phyloP scores from a whole-genome alignment of 1,140 invertebrate genomes.

The Mamestra configurata region DNA sequence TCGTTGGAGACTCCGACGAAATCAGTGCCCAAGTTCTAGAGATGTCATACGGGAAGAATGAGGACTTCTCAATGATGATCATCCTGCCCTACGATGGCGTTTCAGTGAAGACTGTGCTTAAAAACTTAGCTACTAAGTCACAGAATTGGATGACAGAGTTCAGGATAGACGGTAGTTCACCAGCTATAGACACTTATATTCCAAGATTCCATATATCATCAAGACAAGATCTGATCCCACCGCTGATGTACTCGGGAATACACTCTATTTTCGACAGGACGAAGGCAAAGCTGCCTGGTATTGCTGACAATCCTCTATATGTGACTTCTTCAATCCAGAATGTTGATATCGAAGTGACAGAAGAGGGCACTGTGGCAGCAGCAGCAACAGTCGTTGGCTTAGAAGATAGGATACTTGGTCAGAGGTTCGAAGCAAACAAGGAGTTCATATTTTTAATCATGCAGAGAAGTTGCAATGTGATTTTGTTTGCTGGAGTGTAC shows the following conservation, averaged over 20 bases:
- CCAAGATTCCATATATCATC: constrained; percentile 90
- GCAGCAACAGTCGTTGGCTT: constrained; percentile 90
- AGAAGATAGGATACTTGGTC: constrained; percentile 84
- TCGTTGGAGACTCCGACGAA: constrained; percentile 72
- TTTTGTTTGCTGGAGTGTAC: constrained; percentile 86
- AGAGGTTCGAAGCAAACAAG: constrained; percentile 86
- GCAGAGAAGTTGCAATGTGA: constrained; percentile 79
- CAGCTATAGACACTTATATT: constrained; percentile 89
- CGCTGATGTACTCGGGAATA: constrained; percentile 90
- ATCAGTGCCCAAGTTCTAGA: constrained; percentile 90
- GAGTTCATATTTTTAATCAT: constrained; percentile 87
- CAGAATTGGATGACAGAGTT: constrained; percentile 87
- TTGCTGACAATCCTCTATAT: constrained; percentile 88
- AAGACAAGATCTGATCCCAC: constrained; percentile 87
- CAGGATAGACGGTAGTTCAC: constrained; percentile 72
- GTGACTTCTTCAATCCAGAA: constrained; percentile 90
- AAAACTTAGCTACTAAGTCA: constrained; percentile 85
- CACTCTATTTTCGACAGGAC: constrained; percentile 89
- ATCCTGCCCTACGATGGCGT: constrained; percentile 89
- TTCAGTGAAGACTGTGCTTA: constrained; percentile 76
- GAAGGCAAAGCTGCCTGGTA: constrained; percentile 90
- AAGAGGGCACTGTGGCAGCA: constrained; percentile 92
- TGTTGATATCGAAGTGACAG: constrained; percentile 92
- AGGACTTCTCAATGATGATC: constrained; percentile 90
- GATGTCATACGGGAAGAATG: constrained; percentile 90